Evolutionary conservation across 2,113 vertebrate genomes (phyloP), one percentile per base, ranked within the genome.

Genomic region (Pseudorectes ferrugineus): DNA sequence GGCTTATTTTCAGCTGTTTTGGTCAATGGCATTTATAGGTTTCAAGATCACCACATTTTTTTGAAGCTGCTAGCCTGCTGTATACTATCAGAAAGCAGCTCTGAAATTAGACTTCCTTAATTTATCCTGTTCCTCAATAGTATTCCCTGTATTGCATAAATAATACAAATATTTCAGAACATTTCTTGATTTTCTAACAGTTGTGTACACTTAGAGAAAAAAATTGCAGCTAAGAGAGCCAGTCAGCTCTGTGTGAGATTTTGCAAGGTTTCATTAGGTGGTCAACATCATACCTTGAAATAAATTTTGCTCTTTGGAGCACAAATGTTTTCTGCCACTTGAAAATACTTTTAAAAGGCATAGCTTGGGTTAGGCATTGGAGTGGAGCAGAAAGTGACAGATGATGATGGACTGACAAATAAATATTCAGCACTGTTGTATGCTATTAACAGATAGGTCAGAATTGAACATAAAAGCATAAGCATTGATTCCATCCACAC

Each of bases 171-270:
- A 7, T 25, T 6, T 42, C 29, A 49, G 40, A 75, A 42, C 11
- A 26, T 24, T 54, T 78, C 35, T 73, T 66, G 24, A 23, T 79
- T 70, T 87, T 72, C 26, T 22, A 31, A 25, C 11, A 19, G 19
- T 3, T 66, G 5, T 33, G 11, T 61, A 12, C 26, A 28, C 10
- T 35, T 73, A 16, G 1, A 62, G 62, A 73, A 75, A 14, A 80
- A 68, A 66, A 12, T 18, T n/a, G 17, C 6, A n/a, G 12, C 65
- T 51, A 33, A 55, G 48, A 58, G 48, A 49, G 14, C 49, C 5
- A 6, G 35, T 52, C 0, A 11, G 9, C 19, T 68, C 7, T 61
- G 26, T 0, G 1, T 67, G 57, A 49, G 25, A 35, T 35, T 62
- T 68, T 86, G 36, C 25, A 68, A 4, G 2, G 3, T 85, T 78